A percentile compares a stretch with the other conserved stretches of the same genome.
phyloP scores from a whole-genome alignment of 2,113 vertebrate genomes.

The Phalacrocorax pelagicus region DNA sequence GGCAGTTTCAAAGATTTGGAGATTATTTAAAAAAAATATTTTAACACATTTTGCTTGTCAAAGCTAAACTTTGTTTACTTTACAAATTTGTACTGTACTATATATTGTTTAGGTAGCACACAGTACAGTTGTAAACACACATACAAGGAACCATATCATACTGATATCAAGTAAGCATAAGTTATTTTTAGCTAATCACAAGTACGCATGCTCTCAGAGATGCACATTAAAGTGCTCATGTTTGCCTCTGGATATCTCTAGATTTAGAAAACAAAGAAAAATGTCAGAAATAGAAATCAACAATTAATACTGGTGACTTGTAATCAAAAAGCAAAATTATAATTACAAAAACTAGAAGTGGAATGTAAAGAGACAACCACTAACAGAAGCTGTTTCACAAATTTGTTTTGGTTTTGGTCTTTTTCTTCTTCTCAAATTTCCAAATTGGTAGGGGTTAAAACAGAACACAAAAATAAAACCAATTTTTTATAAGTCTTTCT shows the following conservation, averaged over 20 bases:
- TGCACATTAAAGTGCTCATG: background rate
- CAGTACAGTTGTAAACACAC: background rate
- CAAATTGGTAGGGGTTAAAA: background rate
- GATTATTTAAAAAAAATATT: too few relatives aligned
- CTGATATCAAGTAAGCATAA: background rate
- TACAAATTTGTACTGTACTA: background rate
- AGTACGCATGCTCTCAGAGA: background rate
- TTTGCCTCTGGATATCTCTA: background rate
- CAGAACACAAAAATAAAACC: background rate
- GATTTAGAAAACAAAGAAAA: background rate
- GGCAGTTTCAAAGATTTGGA: background rate
- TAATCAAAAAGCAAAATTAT: background rate
- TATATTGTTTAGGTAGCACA: background rate
- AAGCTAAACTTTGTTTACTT: background rate
- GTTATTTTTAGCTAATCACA: background rate
- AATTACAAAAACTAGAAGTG: background rate
- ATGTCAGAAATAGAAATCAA: background rate
- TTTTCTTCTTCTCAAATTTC: background rate
- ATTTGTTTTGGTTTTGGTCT: background rate
- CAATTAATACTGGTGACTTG: background rate
- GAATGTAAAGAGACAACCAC: background rate
- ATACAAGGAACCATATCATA: background rate
- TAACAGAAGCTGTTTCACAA: background rate
- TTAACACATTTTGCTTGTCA: background rate
- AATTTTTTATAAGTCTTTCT: background rate